These are phyloP conservation scores for Sturmia bella DNA, from an alignment of 2,888 invertebrate genomes.

Conservation along the genomic window DNA sequence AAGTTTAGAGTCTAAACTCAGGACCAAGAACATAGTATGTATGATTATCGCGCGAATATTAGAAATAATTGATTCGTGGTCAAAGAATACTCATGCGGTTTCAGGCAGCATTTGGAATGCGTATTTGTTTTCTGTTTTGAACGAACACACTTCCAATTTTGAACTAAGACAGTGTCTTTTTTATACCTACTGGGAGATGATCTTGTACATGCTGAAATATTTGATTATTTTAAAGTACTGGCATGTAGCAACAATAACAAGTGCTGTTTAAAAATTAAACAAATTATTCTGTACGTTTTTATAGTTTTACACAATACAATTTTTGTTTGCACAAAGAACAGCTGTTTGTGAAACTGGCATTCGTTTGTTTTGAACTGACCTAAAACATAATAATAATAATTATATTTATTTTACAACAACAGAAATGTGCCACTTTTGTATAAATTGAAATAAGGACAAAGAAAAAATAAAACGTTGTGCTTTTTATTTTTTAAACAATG, in stretches of 20 bases:
- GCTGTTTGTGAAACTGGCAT: conserved; percentile 44
- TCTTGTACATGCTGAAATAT: too few relatives aligned
- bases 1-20: too few relatives aligned
- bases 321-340: conserved; percentile 41
- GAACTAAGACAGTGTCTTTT: too few relatives aligned
- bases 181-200: too few relatives aligned
- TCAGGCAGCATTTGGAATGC: too few relatives aligned
- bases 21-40: too few relatives aligned
- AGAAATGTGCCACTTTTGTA: conserved; percentile 30
- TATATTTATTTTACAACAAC: conserved; percentile 1
- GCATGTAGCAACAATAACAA: conserved; percentile 25
- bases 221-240: too few relatives aligned
- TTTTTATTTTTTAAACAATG: neutral
- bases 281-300: neutral
- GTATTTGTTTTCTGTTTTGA: too few relatives aligned
- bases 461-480: neutral
- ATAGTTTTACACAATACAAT: neutral
- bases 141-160: too few relatives aligned
- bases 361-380: conserved; percentile 36
- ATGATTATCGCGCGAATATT: too few relatives aligned
- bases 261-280: conserved; percentile 7
- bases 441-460: conserved; percentile 12
- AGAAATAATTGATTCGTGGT: too few relatives aligned
- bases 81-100: too few relatives aligned
- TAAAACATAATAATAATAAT: conserved; percentile 52